Percentiles rank a stretch among this genome's conserved stretches.
Conservation (phyloP, 2,113 vertebrate genomes). For the Lepisosteus oculatus region DNA sequence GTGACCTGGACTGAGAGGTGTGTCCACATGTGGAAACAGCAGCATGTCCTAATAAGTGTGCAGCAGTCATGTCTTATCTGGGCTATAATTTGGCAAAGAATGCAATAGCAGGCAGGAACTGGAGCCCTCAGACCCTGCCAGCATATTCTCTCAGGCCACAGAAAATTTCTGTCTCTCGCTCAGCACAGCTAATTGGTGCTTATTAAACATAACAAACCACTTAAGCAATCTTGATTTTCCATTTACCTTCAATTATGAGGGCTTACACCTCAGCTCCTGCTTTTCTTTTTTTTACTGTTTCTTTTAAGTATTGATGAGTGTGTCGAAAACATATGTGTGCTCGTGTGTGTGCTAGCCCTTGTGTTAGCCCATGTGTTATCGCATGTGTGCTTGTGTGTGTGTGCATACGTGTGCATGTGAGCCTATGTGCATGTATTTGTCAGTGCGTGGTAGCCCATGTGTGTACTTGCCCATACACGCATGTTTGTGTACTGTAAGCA, state of each 20-base stretch:
- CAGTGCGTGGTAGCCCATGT: not conserved
- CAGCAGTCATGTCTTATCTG: too few relatives aligned
- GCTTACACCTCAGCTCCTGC: constrained; percentile 23
- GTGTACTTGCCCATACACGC: not conserved
- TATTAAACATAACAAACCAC: constrained; percentile 58
- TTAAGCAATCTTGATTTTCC: constrained; percentile 40
- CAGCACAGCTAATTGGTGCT: constrained; percentile 37
- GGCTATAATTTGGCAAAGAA: too few relatives aligned
- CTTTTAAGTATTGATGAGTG: too few relatives aligned
- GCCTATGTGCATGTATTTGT: too few relatives aligned
- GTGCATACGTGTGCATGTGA: constrained; percentile 7
- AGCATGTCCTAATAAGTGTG: too few relatives aligned
- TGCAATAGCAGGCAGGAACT: too few relatives aligned
- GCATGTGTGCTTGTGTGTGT: not conserved
- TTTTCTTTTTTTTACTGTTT: constrained; percentile 4
- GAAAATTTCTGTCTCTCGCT: not conserved
- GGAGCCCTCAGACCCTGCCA: not conserved
- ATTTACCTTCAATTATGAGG: constrained; percentile 63
- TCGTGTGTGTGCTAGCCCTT: constrained; percentile 6
- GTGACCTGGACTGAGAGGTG: too few relatives aligned
- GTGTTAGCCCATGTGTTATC: constrained; percentile 9
- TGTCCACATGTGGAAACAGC: too few relatives aligned
- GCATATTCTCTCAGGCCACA: not conserved
- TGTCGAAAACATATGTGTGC: not conserved
- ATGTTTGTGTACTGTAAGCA: not conserved